Evolutionary conservation across 1,140 invertebrate genomes (phyloP), one percentile per base, ranked within the genome.

Genomic region (Drosophila sucinea): DNA sequence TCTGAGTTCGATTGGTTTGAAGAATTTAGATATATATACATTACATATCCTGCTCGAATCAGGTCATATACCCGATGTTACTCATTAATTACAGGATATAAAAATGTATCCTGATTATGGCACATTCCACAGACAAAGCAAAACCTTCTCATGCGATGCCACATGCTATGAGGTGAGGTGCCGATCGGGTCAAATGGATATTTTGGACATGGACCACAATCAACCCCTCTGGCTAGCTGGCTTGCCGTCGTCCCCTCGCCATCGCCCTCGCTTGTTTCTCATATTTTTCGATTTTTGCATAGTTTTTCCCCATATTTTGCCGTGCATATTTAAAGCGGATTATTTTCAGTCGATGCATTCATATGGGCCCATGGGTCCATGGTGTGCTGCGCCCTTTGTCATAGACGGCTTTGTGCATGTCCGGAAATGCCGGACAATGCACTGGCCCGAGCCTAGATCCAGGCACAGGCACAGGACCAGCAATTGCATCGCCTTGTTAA

Each of bases 401-500:
- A 10, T 51, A 8, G 44, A 10, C 32, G 65, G 68, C 69, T 54
- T 57, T 63, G 58, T 60, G 54, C 27, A 25, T 51, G 62, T 70
- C 70, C 74, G 81, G 80, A 75, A 80, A 74, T 80, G 77, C 71
- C 63, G 83, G 83, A 89, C 83, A 87, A 84, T 89, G 77, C 66
- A 63, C 10, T 44, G 68, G n/a, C 30, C 41, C 30, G 10, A n/a
- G 35, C 35, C 35, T 38, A 38, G 35, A 10, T 10, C 35, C 35
- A 30, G 30, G 4, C 30, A 2, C 30, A 30, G 44, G 61, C 66
- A 41, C 66, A 56, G 41, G 54, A 44, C 47, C 60, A 67, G 55
- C 61, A 66, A 83, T 73, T 81, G 84, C 80, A 87, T 78, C 79
- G 83, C 70, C 77, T 84, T 87, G 84, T 84, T 89, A 89, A 89